phyloP scores from a whole-genome alignment of 2,888 invertebrate species.

The Endotricha flammealis region DNA sequence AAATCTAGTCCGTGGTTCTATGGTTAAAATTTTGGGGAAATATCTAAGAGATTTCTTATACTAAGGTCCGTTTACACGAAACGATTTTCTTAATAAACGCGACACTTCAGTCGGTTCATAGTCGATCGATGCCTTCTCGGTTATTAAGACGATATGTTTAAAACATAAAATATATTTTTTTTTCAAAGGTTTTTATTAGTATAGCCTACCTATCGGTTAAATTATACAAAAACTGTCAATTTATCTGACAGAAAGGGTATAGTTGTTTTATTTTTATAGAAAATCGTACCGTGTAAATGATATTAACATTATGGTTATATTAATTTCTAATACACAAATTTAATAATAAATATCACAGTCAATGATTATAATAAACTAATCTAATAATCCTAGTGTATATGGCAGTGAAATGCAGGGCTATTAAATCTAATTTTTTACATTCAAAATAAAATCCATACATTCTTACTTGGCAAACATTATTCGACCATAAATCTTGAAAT shows the following conservation, averaged over 20 bases:
- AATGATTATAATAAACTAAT: conserved; percentile 73
- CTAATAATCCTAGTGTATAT: conserved; percentile 60
- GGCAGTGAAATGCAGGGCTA: conserved; percentile 67
- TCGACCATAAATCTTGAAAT: no score
- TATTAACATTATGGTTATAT: conserved; percentile 49
- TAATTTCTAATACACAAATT: conserved; percentile 70
- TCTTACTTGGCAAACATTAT: no score
- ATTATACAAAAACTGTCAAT: no score
- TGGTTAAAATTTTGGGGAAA: conserved; percentile 30
- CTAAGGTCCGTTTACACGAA: not conserved
- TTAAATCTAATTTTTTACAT: conserved; percentile 32
- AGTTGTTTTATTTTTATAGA: not conserved
- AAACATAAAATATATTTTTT: no score
- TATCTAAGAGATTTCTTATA: conserved; percentile 17
- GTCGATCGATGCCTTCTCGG: no score
- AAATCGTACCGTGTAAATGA: conserved; percentile 13
- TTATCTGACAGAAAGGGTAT: no score
- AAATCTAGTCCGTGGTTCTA: conserved; percentile 18
- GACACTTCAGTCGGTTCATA: no score
- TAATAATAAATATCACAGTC: conserved; percentile 78
- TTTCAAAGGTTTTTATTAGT: no score
- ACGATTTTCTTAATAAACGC: no score
- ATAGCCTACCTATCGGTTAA: no score
- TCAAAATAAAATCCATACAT: no score
- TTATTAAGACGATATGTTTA: no score